These are phyloP conservation scores for Brevimyrus niger DNA, from an alignment of 2,113 vertebrate genomes.

Conservation along the genomic window DNA sequence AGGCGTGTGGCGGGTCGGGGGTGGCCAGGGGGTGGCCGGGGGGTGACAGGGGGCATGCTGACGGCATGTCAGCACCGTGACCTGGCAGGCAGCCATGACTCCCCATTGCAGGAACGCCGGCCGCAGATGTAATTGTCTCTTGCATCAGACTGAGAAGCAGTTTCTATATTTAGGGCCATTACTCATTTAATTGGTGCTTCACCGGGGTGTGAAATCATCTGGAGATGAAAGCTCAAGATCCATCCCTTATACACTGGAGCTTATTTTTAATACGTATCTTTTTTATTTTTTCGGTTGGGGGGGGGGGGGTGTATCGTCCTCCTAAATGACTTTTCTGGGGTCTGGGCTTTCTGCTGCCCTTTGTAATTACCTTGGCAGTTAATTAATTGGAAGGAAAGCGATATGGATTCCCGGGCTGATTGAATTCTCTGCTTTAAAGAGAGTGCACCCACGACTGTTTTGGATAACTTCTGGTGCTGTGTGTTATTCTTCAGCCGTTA, in stretches of 20 bases:
- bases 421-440: not conserved
- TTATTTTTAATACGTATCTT: not conserved
- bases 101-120: constrained; percentile 23
- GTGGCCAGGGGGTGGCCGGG: not conserved
- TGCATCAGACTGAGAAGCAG: constrained; percentile 31
- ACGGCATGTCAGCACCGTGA: not conserved
- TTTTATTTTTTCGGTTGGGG: too few relatives aligned
- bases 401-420: not conserved
- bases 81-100: not conserved
- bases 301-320: not conserved
- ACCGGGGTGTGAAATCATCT: constrained; percentile 34
- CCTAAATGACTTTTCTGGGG: not conserved
- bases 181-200: constrained; percentile 32
- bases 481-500: not conserved
- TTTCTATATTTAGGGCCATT: constrained; percentile 28
- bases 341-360: not conserved
- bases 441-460: not conserved
- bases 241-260: not conserved
- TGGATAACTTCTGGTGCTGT: not conserved
- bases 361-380: constrained; percentile 1
- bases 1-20: constrained; percentile 13
- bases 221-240: constrained; percentile 6
- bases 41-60: constrained; percentile 17
- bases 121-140: constrained; percentile 29
- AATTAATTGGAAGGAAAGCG: not conserved